These are phyloP conservation scores for Dolichomitus sp. DNA, from an alignment of 2,888 invertebrate species.

Conservation along the genomic window DNA sequence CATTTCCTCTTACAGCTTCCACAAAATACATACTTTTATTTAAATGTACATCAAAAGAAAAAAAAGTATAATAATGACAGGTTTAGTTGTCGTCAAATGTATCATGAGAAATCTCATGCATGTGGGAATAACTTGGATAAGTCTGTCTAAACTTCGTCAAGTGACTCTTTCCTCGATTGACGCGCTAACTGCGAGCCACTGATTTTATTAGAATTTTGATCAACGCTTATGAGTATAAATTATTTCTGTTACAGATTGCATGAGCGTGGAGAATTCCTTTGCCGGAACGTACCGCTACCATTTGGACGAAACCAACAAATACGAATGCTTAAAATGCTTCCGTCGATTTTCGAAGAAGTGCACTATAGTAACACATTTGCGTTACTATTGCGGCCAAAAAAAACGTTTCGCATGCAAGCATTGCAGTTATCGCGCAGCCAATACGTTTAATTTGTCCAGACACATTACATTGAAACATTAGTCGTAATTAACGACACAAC, in stretches of 20 bases:
- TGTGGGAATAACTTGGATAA: neutral
- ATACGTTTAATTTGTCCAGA: slow-evolving; percentile 48
- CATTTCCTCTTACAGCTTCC: neutral
- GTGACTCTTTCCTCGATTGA: neutral
- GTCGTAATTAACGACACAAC: neutral
- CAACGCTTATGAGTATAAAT: slow-evolving; percentile 4
- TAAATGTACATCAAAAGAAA: neutral
- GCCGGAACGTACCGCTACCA: slow-evolving; percentile 34
- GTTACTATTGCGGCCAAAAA: slow-evolving; percentile 72
- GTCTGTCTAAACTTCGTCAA: neutral
- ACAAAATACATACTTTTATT: neutral
- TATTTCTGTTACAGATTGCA: slow-evolving; percentile 42
- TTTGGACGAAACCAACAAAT: slow-evolving; percentile 74
- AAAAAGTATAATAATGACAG: neutral
- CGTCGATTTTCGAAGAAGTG: slow-evolving; percentile 82
- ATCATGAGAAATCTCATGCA: neutral
- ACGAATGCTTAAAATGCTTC: slow-evolving; percentile 80
- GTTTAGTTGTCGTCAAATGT: neutral
- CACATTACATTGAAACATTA: slow-evolving; percentile 53
- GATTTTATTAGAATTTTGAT: neutral
- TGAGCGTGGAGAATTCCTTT: neutral
- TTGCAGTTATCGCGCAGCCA: slow-evolving; percentile 60
- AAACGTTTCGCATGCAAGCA: slow-evolving; percentile 70
- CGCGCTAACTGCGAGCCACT: neutral
- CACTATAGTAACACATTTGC: slow-evolving; percentile 80